These are phyloP conservation scores for Nasonia longicornis DNA, from an alignment of 1,140 invertebrate species.

Conservation along the genomic window DNA sequence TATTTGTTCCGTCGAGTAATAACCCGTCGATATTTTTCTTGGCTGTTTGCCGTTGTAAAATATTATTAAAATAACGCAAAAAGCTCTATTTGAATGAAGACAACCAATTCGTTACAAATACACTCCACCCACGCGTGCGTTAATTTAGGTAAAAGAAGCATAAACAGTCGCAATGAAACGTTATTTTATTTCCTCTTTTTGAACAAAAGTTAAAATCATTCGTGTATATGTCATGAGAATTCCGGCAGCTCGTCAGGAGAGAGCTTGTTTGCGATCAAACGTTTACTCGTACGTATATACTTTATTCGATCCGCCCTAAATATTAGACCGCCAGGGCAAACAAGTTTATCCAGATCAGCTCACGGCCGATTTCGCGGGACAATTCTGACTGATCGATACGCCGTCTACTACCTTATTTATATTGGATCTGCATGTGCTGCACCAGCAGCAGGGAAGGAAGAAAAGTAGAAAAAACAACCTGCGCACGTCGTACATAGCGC, in stretches of 20 bases:
- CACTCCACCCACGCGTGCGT: too few species aligned
- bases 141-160: too few species aligned
- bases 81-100: too few species aligned
- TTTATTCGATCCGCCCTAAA: constrained; percentile 27
- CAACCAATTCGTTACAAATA: too few species aligned
- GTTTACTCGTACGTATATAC: background rate
- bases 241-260: background rate
- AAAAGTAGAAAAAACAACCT: background rate
- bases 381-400: background rate
- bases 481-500: background rate
- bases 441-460: background rate
- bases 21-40: too few species aligned
- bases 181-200: too few species aligned
- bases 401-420: background rate
- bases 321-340: constrained; percentile 28
- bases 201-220: background rate
- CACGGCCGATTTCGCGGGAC: background rate
- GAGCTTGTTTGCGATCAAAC: background rate
- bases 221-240: background rate
- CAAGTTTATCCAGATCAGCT: constrained; percentile 26
- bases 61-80: too few species aligned
- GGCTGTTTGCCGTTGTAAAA: too few species aligned
- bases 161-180: too few species aligned
- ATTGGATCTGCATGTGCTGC: background rate
- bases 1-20: too few species aligned